Evolutionary conservation across 2,888 invertebrate species (phyloP).

Genomic region (Hylaea fasciaria): DNA sequence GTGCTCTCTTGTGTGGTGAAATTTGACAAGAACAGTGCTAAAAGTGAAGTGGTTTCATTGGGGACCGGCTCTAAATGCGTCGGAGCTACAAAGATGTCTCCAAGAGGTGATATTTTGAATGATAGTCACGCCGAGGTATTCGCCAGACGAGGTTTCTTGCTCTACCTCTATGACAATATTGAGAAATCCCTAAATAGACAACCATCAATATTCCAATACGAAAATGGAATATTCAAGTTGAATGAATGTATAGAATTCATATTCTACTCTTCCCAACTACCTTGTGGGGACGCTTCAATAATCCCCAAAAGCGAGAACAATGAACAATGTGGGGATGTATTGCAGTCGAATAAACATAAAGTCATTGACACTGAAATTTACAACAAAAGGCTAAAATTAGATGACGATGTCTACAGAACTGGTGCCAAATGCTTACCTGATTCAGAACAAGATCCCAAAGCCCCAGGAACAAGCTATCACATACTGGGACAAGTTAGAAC

Average conservation of each 20-base stretch:
- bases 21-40: conserved; percentile 64
- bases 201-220: conserved; percentile 62
- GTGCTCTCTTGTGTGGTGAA: conserved; percentile 90
- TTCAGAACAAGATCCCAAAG: conserved; percentile 83
- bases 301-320: conserved; percentile 82
- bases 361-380: conserved; percentile 48
- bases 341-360: conserved; percentile 56
- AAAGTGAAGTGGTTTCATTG: conserved; percentile 88
- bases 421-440: conserved; percentile 93
- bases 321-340: conserved; percentile 62
- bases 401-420: conserved; percentile 87
- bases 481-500: conserved; percentile 89
- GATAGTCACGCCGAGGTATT: conserved; percentile 97
- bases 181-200: conserved; percentile 60
- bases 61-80: conserved; percentile 97
- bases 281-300: conserved; percentile 98
- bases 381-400: conserved; percentile 53
- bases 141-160: conserved; percentile 91
- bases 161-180: conserved; percentile 90
- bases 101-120: conserved; percentile 89
- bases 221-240: conserved; percentile 73
- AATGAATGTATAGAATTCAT: conserved; percentile 88
- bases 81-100: conserved; percentile 87
- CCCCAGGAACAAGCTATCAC: conserved; percentile 87
- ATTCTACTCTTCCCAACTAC: conserved; percentile 94